These are phyloP conservation scores for Allophyes oxyacanthae DNA, from an alignment of 2,888 invertebrate genomes.

Conservation along the genomic window DNA sequence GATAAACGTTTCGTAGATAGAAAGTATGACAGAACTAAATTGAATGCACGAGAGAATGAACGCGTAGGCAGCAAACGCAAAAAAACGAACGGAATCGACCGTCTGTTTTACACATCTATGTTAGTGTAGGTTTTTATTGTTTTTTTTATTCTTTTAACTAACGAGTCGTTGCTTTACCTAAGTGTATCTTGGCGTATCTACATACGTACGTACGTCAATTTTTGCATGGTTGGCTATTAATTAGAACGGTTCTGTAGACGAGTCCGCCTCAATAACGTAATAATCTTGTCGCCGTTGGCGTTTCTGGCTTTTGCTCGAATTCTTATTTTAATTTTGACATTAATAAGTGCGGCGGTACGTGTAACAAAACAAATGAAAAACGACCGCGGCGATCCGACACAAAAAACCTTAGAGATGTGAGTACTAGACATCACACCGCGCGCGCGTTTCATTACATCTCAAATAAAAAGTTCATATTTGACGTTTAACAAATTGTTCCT, in stretches of 20 bases:
- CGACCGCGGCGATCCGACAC: conserved; percentile 77
- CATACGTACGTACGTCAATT: conserved; percentile 61
- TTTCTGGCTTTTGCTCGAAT: conserved; percentile 72
- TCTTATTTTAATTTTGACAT: conserved; percentile 83
- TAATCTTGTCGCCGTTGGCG: conserved; percentile 83
- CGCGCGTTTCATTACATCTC: conserved; percentile 84
- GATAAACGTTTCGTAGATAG: conserved; percentile 85
- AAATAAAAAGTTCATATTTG: conserved; percentile 89
- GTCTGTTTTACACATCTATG: conserved; percentile 69
- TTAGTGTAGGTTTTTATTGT: conserved; percentile 53
- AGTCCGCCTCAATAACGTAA: conserved; percentile 76
- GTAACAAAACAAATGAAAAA: conserved; percentile 85
- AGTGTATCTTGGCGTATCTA: conserved; percentile 38
- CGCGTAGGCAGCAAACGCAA: conserved; percentile 77
- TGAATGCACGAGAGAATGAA: conserved; percentile 75
- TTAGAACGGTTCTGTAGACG: conserved; percentile 70
- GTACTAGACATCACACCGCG: conserved; percentile 84
- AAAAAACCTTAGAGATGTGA: conserved; percentile 81
- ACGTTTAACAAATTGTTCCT: conserved; percentile 90
- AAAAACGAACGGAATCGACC: conserved; percentile 64
- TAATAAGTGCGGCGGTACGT: conserved; percentile 77
- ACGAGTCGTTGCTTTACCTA: conserved; percentile 31
- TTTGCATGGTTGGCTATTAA: conserved; percentile 74
- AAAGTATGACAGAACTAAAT: conserved; percentile 84
- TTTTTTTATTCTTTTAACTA: conserved; percentile 54